A percentile compares a stretch with the other conserved stretches of the same genome.
phyloP scores from a whole-genome alignment of 2,888 invertebrate species.

The Lathronympha strigana region DNA sequence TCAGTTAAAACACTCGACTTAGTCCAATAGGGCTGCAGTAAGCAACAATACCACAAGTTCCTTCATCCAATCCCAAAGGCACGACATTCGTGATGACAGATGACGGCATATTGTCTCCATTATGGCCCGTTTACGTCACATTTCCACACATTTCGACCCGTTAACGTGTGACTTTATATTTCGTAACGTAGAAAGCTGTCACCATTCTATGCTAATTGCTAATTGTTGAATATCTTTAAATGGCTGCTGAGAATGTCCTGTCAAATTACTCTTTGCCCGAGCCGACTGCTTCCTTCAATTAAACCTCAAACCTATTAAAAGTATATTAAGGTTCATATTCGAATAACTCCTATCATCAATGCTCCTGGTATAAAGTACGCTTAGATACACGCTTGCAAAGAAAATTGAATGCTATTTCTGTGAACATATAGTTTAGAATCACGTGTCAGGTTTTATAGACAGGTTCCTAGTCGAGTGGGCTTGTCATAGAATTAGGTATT shows the following conservation, averaged over 20 bases:
- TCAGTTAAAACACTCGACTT: too few relatives aligned
- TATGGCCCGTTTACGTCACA: constrained; percentile 23
- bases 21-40: too few relatives aligned
- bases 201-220: constrained; percentile 68
- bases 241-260: constrained; percentile 43
- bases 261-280: constrained; percentile 49
- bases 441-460: not conserved
- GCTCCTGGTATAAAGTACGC: constrained; percentile 11
- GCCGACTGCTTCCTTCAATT: constrained; percentile 1
- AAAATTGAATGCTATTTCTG: not conserved
- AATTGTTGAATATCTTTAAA: constrained; percentile 52
- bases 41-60: not conserved
- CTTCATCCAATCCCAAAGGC: not conserved
- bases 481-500: constrained; percentile 38
- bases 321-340: not conserved
- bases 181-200: constrained; percentile 47
- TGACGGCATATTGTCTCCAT: constrained; percentile 11
- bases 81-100: constrained; percentile 10
- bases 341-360: not conserved
- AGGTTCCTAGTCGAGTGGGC: constrained; percentile 31
- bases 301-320: constrained; percentile 8
- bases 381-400: not conserved
- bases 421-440: constrained; percentile 1
- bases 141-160: constrained; percentile 31
- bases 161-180: constrained; percentile 40